Evolutionary conservation across 37 sponge, comb jelly and placozoan genomes (phyloP), one percentile per base, ranked within the genome.

Genomic region (Hexactinellida sp.): DNA sequence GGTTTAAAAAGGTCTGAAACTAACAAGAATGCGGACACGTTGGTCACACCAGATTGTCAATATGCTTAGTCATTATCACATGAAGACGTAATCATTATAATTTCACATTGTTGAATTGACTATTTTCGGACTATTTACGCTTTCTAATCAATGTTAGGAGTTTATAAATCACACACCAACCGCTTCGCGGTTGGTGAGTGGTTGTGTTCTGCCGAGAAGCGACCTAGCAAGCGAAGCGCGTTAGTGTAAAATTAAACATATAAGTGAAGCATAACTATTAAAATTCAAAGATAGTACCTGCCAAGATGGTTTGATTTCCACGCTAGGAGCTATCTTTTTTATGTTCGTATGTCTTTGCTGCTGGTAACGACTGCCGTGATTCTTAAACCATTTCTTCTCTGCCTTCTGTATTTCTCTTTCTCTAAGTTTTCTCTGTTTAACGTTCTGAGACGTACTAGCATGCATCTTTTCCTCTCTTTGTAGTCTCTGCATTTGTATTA

Each of bases 391-490:
- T 63, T 63, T 63, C 13, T 63, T 63, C 30, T 63, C 76, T 23
- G 76, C 76, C 13, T 63, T 63, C 76, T 63, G 76, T 32, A 25
- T 32, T 63, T 63, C 76, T 28, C 76, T 63, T n/a, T 63, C 76
- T 25, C 76, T 10, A 25, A 63, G 30, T 63, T 63, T 63, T n/a
- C 76, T 63, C 34, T 63, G 76, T 23, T 28, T 63, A 21, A 63
- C 34, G 13, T 63, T 63, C 30, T 63, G 76, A 32, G 76, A 63
- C 3, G 30, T n/a, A 23, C 30, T 63, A 7, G 28, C 76, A 21
- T 63, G 76, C 76, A 63, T 63, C 76, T 63, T 63, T 28, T 63
- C 76, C 76, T 63, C 76, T 21, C 76, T 7, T 28, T 63, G 76
- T 63, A 21, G 76, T 28, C 13, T 63, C 13, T 63, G 76, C 76